phyloP scores from a whole-genome alignment of 2,888 invertebrate species.

The Leptinotarsa peninsularis region DNA sequence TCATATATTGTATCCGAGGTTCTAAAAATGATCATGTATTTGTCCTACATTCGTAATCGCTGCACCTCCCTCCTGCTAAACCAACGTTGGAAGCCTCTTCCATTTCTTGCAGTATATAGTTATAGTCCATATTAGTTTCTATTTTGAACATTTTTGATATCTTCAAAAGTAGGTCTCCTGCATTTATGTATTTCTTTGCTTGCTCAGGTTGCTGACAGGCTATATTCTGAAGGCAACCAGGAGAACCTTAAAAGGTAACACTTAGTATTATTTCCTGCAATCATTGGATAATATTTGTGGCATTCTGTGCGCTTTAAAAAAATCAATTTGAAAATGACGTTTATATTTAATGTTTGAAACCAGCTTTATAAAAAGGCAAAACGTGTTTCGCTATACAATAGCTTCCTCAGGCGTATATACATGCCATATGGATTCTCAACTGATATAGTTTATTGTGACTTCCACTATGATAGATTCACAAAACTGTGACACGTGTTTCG shows the following conservation, averaged over 20 bases:
- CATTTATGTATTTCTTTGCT: constrained; percentile 80
- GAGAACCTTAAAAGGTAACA: constrained; percentile 60
- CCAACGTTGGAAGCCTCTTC: constrained; percentile 61
- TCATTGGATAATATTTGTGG: too few species aligned
- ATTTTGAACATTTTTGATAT: constrained; percentile 73
- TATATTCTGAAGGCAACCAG: constrained; percentile 79
- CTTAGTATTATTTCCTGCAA: too few species aligned
- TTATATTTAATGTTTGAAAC: too few species aligned
- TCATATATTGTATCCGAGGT: neutral
- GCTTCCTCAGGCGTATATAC: too few species aligned
- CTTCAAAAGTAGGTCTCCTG: constrained; percentile 81
- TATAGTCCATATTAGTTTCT: constrained; percentile 71
- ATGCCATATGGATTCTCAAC: too few species aligned
- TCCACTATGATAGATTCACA: too few species aligned
- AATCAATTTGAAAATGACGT: too few species aligned
- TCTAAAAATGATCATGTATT: neutral
- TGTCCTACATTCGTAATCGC: constrained; percentile 55
- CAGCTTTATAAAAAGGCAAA: too few species aligned
- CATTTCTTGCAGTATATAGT: constrained; percentile 59
- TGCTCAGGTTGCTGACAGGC: constrained; percentile 81
- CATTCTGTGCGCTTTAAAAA: too few species aligned
- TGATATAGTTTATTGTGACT: too few species aligned
- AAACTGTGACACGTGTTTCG: too few species aligned
- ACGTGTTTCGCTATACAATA: too few species aligned
- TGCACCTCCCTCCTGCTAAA: constrained; percentile 58